Evolutionary conservation across 2,888 invertebrate genomes (phyloP).

Genomic region (Noctua comes): DNA sequence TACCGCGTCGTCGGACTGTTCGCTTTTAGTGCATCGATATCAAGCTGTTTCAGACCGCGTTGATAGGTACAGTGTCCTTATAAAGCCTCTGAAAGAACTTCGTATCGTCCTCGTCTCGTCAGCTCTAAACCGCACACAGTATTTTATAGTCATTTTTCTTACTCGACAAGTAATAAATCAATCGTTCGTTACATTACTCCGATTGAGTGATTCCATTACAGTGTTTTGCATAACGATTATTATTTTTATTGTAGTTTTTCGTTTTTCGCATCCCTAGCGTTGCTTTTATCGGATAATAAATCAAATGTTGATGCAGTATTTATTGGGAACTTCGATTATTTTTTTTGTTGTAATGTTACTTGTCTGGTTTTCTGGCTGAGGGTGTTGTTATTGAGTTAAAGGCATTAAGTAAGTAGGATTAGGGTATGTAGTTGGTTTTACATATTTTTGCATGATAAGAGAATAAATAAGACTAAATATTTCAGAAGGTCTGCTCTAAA

Average conservation of each 20-base stretch:
- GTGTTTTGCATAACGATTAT: constrained; percentile 87
- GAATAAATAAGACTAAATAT: no score
- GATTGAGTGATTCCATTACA: constrained; percentile 89
- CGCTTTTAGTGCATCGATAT: background rate
- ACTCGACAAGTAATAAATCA: constrained; percentile 86
- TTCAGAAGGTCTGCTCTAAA: background rate
- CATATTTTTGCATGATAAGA: no score
- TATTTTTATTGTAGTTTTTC: constrained; percentile 67
- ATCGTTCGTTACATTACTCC: constrained; percentile 87
- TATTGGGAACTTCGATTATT: constrained; percentile 39
- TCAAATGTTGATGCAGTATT: constrained; percentile 63
- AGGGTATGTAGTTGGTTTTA: constrained; percentile 2
- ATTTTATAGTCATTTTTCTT: constrained; percentile 89
- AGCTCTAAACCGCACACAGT: constrained; percentile 71
- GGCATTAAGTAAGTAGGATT: background rate
- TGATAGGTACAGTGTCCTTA: background rate
- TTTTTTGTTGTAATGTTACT: constrained; percentile 43
- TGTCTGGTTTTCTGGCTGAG: constrained; percentile 10
- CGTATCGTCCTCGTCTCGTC: constrained; percentile 70
- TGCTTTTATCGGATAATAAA: constrained; percentile 67
- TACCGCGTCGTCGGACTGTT: background rate
- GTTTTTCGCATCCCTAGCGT: constrained; percentile 55
- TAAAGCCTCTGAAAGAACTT: background rate
- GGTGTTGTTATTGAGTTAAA: constrained; percentile 22
- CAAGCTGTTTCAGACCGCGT: background rate